A percentile compares a stretch with the other conserved stretches of the same genome.
Conservation (phyloP, 2,113 vertebrate genomes). For the Prochilodus magdalenae region DNA sequence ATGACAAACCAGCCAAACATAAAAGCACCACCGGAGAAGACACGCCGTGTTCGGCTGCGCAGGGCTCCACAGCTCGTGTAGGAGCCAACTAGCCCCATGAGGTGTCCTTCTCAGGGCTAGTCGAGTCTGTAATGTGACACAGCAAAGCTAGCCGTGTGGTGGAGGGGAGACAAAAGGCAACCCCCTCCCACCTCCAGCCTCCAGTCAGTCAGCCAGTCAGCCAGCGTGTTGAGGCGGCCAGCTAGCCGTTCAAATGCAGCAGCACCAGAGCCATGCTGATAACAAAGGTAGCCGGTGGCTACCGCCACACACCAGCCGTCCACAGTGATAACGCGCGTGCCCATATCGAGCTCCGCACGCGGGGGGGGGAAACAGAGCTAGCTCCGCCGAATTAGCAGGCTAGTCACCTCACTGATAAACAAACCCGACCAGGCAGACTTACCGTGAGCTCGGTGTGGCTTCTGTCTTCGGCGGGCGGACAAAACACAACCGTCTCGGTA, state of each 20-base stretch:
- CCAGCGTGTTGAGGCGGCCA: constrained; percentile 23
- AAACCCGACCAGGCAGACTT: neutral
- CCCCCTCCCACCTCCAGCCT: too few relatives aligned
- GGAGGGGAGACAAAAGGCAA: constrained; percentile 40
- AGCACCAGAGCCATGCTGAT: neutral
- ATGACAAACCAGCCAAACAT: constrained; percentile 41
- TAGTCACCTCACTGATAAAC: neutral
- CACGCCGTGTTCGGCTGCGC: neutral
- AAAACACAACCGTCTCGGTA: neutral
- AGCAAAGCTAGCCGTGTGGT: neutral
- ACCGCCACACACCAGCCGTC: too few relatives aligned
- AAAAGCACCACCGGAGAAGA: constrained; percentile 6
- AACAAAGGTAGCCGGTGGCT: neutral
- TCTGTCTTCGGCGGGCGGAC: constrained; percentile 15
- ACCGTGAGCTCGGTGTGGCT: constrained; percentile 34
- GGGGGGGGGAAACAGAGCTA: neutral
- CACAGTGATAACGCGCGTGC: too few relatives aligned
- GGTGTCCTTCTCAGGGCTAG: neutral
- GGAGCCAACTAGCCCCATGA: neutral
- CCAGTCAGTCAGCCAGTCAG: neutral
- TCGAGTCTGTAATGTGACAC: neutral
- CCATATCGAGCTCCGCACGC: too few relatives aligned
- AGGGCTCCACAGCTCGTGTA: neutral
- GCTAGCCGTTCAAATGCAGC: neutral
- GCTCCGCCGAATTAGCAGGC: neutral